Percentiles rank a stretch among this genome's conserved stretches.
Evolutionary conservation across 2,888 invertebrate genomes (phyloP).

Genomic region (Dinocampus coccinellae): DNA sequence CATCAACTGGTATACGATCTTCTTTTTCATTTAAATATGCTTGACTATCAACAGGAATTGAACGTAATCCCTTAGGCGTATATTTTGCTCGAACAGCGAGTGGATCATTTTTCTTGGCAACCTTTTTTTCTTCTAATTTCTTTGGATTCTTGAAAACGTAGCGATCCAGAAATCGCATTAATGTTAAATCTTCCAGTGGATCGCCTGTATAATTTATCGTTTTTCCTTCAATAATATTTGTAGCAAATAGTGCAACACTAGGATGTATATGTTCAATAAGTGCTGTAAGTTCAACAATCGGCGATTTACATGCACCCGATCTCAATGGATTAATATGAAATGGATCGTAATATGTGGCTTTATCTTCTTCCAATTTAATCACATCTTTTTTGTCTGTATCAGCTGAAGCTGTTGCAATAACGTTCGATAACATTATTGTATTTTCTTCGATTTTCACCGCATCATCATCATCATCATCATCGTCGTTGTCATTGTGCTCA

Average conservation of each 20-base stretch:
- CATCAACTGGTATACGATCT: conserved; percentile 89
- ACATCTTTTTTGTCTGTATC: conserved; percentile 39
- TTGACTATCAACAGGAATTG: conserved; percentile 80
- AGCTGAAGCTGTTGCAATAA: conserved; percentile 36
- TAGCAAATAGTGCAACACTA: conserved; percentile 89
- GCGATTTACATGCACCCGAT: conserved; percentile 81
- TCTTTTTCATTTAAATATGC: conserved; percentile 78
- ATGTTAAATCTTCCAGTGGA: conserved; percentile 91
- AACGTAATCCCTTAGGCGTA: conserved; percentile 78
- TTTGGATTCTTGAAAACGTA: conserved; percentile 97
- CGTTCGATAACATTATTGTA: conserved; percentile 52
- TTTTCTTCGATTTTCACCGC: conserved; percentile 29
- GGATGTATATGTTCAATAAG: conserved; percentile 90
- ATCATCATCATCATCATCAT: conserved; percentile 7
- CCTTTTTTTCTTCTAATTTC: conserved; percentile 71
- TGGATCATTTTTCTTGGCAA: conserved; percentile 74
- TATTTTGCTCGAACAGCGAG: conserved; percentile 79
- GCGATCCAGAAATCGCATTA: conserved; percentile 92
- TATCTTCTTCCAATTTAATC: conserved; percentile 50
- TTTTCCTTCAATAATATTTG: conserved; percentile 81
- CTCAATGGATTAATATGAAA: conserved; percentile 86
- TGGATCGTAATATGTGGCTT: conserved; percentile 75
- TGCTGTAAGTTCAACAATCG: conserved; percentile 81
- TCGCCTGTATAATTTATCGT: conserved; percentile 90
- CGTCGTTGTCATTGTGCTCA: conserved; percentile 6